These are phyloP conservation scores for Numenius phaeopus DNA, from an alignment of 2,797 vertebrate genomes.

Conservation along the genomic window DNA sequence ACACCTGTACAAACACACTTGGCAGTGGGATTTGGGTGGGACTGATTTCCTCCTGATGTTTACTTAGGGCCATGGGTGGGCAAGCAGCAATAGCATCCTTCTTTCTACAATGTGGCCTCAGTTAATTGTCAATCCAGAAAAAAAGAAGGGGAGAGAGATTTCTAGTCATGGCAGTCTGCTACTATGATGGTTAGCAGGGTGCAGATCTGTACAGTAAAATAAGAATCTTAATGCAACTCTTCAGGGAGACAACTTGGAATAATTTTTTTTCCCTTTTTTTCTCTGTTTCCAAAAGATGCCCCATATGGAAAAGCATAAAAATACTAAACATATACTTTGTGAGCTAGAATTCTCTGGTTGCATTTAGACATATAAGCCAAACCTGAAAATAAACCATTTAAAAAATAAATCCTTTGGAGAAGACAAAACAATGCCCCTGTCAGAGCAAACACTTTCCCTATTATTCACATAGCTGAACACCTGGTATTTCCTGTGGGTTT, in stretches of 20 bases:
- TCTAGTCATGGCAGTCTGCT: background rate
- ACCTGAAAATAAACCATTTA: background rate
- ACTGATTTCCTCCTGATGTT: background rate
- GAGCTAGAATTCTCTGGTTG: background rate
- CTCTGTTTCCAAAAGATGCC: background rate
- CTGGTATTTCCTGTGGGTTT: background rate
- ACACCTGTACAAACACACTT: background rate
- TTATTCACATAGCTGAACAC: background rate
- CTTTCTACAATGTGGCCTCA: background rate
- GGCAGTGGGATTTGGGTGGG: background rate
- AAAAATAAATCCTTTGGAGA: background rate
- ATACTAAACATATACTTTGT: background rate
- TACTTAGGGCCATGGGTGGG: background rate
- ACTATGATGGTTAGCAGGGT: background rate
- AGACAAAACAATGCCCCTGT: background rate
- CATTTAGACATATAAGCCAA: background rate
- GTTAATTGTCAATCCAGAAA: background rate
- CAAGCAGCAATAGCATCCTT: background rate
- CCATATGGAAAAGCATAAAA: background rate
- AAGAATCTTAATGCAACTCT: background rate
- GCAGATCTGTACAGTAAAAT: background rate
- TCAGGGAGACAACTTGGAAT: background rate
- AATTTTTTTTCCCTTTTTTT: accelerated
- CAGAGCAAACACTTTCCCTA: background rate
- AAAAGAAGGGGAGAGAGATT: background rate